Evolutionary conservation across 2,888 invertebrate species (phyloP), one percentile per base, ranked within the genome.

Genomic region (Hypselothyrea guttata): DNA sequence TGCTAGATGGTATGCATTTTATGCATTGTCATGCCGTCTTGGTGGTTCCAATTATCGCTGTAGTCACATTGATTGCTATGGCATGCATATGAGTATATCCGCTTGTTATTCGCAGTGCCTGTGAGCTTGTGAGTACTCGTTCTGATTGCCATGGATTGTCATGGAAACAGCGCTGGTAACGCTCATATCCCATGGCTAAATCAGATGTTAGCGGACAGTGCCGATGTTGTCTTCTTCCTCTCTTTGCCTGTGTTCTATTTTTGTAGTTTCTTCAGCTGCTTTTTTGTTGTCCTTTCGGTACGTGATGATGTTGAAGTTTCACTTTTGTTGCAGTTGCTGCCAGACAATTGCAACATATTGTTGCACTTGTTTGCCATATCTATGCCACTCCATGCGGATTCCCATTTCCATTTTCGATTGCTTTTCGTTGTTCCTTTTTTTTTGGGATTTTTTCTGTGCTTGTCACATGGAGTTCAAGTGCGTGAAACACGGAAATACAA

Each of bases 291-390:
- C n/a, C 28, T 28, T 9, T 41, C 56, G 22, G 60, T 70, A 75
- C 75, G 70, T 75, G 83, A 64, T 57, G 79, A 65, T 75, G 76
- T 69, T 75, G 69, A 65, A 73, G 72, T 65, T 73, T 71, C 73
- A 71, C 76, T 73, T 66, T 71, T 76, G 74, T 65, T 66, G 41
- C 66, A 64, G 54, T 66, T 46, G 55, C 74, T 64, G 57, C 44
- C 52, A 63, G 69, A 71, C 69, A 76, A 74, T 76, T 71, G 66
- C 62, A 71, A 74, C 84, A 83, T 76, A 79, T 74, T 83, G 77
- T 79, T 74, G 71, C 68, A 48, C 63, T 65, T 61, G 56, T 57
- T 48, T 48, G 22, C 49, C 33, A 59, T 65, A 61, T 49, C 41
- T 35, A 40, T 30, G 7, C 9, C 41, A 28, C 33, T 27, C 38